Percentiles rank a stretch among this genome's conserved stretches.
phyloP scores from a whole-genome alignment of 2,888 invertebrate genomes.

The Brachypalpus laphriformis region DNA sequence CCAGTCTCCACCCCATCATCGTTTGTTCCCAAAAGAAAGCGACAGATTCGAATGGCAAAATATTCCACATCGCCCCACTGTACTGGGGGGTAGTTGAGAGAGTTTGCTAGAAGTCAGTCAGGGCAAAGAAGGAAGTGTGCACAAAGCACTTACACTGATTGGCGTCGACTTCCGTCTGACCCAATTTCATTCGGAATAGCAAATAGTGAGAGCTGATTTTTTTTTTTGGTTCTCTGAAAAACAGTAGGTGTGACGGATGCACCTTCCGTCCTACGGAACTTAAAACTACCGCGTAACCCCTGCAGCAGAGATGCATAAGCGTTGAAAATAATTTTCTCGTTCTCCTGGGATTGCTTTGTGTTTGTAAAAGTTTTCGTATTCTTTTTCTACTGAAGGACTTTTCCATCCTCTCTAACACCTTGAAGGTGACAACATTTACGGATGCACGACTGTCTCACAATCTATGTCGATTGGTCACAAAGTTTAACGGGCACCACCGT shows the following conservation, averaged over 20 bases:
- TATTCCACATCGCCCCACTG: conserved; percentile 10
- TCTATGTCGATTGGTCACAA: conserved; percentile 54
- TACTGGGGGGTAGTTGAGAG: not conserved
- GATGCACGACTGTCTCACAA: conserved; percentile 44
- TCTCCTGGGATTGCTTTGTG: conserved; percentile 38
- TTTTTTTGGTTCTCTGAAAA: conserved; percentile 11
- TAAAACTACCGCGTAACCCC: conserved; percentile 56
- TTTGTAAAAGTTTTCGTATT: conserved; percentile 2
- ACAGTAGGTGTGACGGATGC: conserved; percentile 64
- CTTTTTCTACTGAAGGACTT: conserved; percentile 32
- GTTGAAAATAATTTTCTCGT: conserved; percentile 61
- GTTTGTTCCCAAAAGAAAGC: conserved; percentile 17
- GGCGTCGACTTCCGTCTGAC: conserved; percentile 73
- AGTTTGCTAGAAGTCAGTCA: conserved; percentile 59
- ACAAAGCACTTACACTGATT: conserved; percentile 74
- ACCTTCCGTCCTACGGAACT: conserved; percentile 64
- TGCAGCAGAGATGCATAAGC: conserved; percentile 47
- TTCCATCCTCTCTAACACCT: not conserved
- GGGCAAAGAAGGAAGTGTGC: conserved; percentile 70
- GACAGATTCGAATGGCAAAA: conserved; percentile 50
- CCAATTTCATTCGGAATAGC: conserved; percentile 66
- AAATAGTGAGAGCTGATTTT: conserved; percentile 42
- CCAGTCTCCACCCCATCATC: not conserved
- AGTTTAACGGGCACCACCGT: not conserved
- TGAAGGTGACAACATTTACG: conserved; percentile 62